Conservation (phyloP, 1,140 invertebrate genomes). For the Hycleus phaleratus region DNA sequence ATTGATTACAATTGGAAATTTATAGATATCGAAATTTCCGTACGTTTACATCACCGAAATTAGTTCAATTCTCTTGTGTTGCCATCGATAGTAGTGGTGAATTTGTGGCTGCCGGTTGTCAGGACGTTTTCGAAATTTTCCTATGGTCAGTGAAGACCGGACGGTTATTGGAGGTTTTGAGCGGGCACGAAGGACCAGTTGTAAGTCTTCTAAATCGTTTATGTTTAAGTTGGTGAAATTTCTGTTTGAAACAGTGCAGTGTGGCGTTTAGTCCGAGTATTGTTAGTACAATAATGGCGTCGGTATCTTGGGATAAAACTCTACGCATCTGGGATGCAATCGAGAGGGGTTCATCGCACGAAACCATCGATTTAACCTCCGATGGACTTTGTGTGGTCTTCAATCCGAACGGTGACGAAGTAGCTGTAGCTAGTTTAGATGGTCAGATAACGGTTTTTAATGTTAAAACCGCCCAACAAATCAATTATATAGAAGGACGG, state of each 20-base stretch:
- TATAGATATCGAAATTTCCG: constrained; percentile 90
- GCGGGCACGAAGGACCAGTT: constrained; percentile 89
- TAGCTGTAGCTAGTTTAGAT: constrained; percentile 86
- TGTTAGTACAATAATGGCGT: constrained; percentile 68
- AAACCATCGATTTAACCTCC: constrained; percentile 68
- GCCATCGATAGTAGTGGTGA: constrained; percentile 84
- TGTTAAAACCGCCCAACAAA: constrained; percentile 60
- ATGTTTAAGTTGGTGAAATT: neutral
- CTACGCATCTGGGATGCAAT: constrained; percentile 86
- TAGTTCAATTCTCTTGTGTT: constrained; percentile 89
- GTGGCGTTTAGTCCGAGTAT: constrained; percentile 72
- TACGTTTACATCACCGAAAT: constrained; percentile 83
- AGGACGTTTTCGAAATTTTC: constrained; percentile 91
- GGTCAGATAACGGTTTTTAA: constrained; percentile 85
- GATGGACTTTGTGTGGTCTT: constrained; percentile 82
- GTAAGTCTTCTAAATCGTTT: constrained; percentile 41
- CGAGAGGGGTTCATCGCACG: constrained; percentile 71
- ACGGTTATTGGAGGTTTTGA: constrained; percentile 79
- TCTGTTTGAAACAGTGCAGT: constrained; percentile 21
- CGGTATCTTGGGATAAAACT: constrained; percentile 92
- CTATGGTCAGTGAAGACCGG: constrained; percentile 93
- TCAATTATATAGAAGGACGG: constrained; percentile 74
- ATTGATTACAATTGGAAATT: neutral
- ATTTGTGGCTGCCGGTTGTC: constrained; percentile 85
- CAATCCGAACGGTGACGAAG: constrained; percentile 80